Conservation (phyloP, 2,888 invertebrate species). For the Buathra laborator region DNA sequence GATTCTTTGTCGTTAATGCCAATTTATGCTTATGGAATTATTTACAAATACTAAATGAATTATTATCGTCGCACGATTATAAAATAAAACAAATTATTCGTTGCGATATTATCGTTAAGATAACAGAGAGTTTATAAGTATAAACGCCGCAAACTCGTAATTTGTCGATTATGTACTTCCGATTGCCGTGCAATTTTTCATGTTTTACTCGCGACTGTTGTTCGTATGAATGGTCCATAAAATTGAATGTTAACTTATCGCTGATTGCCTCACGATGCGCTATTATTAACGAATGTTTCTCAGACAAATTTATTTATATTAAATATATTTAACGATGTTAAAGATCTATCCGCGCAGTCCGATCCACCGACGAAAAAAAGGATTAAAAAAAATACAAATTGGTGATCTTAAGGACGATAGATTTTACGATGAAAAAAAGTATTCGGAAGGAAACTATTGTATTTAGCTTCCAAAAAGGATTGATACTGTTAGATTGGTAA, state of each 20-base stretch:
- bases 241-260: neutral
- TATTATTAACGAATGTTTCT: neutral
- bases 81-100: neutral
- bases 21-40: neutral
- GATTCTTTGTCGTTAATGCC: neutral
- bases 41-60: slow-evolving; percentile 2
- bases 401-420: neutral
- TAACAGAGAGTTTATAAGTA: slow-evolving; percentile 10
- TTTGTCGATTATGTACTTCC: neutral
- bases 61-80: neutral
- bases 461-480: neutral
- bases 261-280: neutral
- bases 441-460: neutral
- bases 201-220: neutral
- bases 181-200: neutral
- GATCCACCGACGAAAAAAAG: neutral
- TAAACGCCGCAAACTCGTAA: neutral
- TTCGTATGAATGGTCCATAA: neutral
- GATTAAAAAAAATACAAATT: neutral
- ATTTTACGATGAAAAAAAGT: neutral
- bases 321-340: neutral
- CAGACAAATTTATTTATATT: neutral
- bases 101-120: neutral
- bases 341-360: neutral
- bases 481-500: too few species aligned